Base-by-base conservation (phyloP, 1,140 invertebrate species). In the Drosophila subpulchrella region DNA sequence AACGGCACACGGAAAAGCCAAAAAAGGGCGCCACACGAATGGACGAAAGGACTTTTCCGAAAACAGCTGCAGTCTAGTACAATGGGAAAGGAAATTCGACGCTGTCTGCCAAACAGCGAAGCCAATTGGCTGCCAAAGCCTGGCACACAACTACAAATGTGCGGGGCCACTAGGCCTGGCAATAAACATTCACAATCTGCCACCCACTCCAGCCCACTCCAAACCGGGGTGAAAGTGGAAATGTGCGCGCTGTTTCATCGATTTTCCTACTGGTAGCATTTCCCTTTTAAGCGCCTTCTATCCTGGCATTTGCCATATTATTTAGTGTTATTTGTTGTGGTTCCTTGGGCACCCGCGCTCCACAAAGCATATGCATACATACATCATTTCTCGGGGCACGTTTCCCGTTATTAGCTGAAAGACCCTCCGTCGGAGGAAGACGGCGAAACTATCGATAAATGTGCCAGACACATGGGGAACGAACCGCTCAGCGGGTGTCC, bases 271-370 rank as follows among this genome's bases (percentile, higher is more conserved):
- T 57, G 27, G 1, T 62, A 38, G 48, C 72, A 76, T 76, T 75
- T 75, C 36, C 68, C 66, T 58, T 71, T 58, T 58, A 20, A 72
- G 50, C 68, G 67, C 72, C 73, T 77, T 42, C 73, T 77, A 77
- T 81, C 77, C 61, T 63, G 55, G 55, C 81, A 70, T 57, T 82
- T 78, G 62, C 81, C 68, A 81, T 63, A 77, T 74, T 84, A 85
- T 85, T 86, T 86, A 75, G 78, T 85, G 62, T 73, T 81, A 81
- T 76, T 80, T 84, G 66, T 76, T 84, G 72, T 85, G 80, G 76
- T 58, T 78, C 46, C 53, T 70, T 58, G 36, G 44, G 27, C 65
- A 24, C 39, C n/a, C 12, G 32, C 20, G 11, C 17, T 41, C 57
- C 63, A 51, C 48, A 50, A 58, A 65, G 36, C 62, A 56, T 55